Evolutionary conservation across 2,888 invertebrate genomes (phyloP), one percentile per base, ranked within the genome.

Genomic region (Brassicogethes aeneus): DNA sequence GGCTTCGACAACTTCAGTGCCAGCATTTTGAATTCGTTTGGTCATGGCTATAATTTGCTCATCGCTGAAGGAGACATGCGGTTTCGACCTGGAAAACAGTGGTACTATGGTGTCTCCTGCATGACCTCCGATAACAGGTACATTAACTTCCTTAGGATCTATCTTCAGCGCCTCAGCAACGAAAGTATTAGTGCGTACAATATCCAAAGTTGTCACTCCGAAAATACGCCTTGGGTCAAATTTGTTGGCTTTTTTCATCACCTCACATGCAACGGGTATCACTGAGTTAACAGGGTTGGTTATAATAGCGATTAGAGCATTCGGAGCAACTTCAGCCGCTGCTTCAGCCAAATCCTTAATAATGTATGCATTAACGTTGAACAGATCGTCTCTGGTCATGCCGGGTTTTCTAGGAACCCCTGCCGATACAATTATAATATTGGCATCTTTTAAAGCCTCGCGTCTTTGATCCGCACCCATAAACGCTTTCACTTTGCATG

Each of bases 71-170:
- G 75, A 68, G 8, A 42, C 42, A 15, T 34, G 23, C 1, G 94
- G 94, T 47, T 82, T 78, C 56, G 82, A 78, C 72, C 94, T 94
- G 29, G 92, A 93, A 46, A 95, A 80, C 49, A 96, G 63, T 1
- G 96, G 96, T 61, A 97, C 83, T 70, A 96, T 97, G 56, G 96
- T 97, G 46, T 90, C 82, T 17, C 94, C 96, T 15, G 94, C 87
- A 73, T 97, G 96, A 1, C 96, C 96, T 15, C 96, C 95, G 63
- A 97, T 85, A 14, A 96, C 92, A 3, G 95, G 94, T 42, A 93
- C 78, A 61, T 79, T 76, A 3, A 92, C 86, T 48, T 76, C 68
- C 53, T 79, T 74, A 2, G 93, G 91, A 71, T 94, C 85, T 40
- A 88, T 73, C 30, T 80, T 77, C 75, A 91, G 88, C 47, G 86